These are phyloP conservation scores for Lacanobia oleracea DNA, from an alignment of 2,888 invertebrate species.

Conservation along the genomic window DNA sequence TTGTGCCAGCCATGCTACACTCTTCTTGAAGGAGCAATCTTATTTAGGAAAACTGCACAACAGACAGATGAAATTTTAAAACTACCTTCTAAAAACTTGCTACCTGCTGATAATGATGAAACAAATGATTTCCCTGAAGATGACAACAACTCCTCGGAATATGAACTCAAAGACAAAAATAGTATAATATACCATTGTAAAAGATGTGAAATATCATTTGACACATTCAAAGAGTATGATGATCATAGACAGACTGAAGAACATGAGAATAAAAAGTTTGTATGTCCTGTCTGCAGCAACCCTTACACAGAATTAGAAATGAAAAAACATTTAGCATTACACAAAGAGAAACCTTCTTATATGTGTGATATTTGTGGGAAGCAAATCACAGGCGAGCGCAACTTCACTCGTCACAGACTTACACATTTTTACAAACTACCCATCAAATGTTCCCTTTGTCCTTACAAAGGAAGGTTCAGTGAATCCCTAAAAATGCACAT, in stretches of 20 bases:
- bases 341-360: conserved; percentile 71
- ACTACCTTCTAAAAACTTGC: conserved; percentile 60
- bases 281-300: conserved; percentile 82
- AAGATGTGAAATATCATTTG: conserved; percentile 79
- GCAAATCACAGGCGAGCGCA: conserved; percentile 74
- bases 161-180: conserved; percentile 56
- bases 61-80: conserved; percentile 77
- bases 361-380: conserved; percentile 87
- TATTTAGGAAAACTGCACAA: conserved; percentile 83
- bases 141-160: conserved; percentile 50
- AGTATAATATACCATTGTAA: conserved; percentile 71
- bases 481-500: conserved; percentile 86
- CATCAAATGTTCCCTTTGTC: conserved; percentile 82
- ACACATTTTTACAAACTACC: conserved; percentile 83
- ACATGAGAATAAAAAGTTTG: conserved; percentile 78
- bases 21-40: conserved; percentile 80
- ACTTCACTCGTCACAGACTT: conserved; percentile 80
- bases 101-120: conserved; percentile 50
- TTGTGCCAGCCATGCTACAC: conserved; percentile 79
- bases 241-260: conserved; percentile 79
- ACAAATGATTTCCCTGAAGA: conserved; percentile 45
- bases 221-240: conserved; percentile 75
- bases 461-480: conserved; percentile 82
- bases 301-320: conserved; percentile 78
- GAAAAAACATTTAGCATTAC: conserved; percentile 79